Evolutionary conservation across 2,888 invertebrate genomes (phyloP).

Genomic region (Nysson spinosus): DNA sequence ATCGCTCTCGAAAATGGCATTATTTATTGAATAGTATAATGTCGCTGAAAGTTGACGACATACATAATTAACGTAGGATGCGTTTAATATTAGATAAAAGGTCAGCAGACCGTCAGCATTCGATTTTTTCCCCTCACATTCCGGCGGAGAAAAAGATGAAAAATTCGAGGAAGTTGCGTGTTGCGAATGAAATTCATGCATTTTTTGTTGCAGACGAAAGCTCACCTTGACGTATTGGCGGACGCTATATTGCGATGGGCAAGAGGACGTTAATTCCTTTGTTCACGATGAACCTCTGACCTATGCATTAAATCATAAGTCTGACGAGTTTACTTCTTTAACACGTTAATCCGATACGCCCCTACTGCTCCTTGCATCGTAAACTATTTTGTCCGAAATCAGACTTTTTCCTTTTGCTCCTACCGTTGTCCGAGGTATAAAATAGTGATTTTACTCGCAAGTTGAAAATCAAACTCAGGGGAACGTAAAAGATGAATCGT

Average conservation of each 20-base stretch:
- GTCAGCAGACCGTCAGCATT: no score
- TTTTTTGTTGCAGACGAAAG: conserved; percentile 89
- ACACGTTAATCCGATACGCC: conserved; percentile 40
- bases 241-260: conserved; percentile 96
- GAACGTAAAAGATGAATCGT: conserved; percentile 53
- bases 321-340: conserved; percentile 58
- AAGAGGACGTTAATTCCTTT: conserved; percentile 87
- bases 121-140: no score
- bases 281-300: conserved; percentile 54
- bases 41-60: no score
- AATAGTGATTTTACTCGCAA: conserved; percentile 43
- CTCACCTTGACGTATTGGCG: conserved; percentile 95
- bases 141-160: no score
- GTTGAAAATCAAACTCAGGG: conserved; percentile 59
- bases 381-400: conserved; percentile 48
- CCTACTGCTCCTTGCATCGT: conserved; percentile 39
- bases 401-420: conserved; percentile 26
- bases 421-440: conserved; percentile 16
- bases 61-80: no score
- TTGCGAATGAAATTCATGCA: neutral
- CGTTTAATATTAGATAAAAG: no score
- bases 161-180: conserved; percentile 1
- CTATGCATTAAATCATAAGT: conserved; percentile 58
- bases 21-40: no score
- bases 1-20: no score